Evolutionary conservation across 2,113 vertebrate genomes (phyloP).

Genomic region (Marcusenius ussheri): DNA sequence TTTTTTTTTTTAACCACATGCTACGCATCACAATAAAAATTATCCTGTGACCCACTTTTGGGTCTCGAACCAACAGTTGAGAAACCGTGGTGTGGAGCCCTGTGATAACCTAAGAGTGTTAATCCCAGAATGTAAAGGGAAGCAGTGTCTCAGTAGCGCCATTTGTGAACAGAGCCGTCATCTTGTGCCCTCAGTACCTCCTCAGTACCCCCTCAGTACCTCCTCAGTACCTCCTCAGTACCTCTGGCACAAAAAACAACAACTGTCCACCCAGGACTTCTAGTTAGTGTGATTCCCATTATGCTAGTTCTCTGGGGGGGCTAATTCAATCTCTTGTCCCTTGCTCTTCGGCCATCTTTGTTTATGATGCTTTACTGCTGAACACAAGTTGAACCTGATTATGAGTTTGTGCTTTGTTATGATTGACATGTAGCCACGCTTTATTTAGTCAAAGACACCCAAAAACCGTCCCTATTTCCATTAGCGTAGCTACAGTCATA

Average conservation of each 20-base stretch:
- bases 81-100: neutral
- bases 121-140: neutral
- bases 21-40: neutral
- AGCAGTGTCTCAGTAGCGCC: neutral
- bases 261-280: neutral
- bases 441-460: neutral
- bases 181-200: neutral
- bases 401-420: neutral
- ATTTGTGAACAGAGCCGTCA: neutral
- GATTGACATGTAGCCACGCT: neutral
- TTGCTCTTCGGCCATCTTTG: neutral
- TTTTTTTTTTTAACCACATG: neutral
- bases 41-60: neutral
- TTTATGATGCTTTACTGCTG: neutral
- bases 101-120: neutral
- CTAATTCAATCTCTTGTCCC: neutral
- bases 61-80: neutral
- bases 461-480: neutral
- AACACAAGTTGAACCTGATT: neutral
- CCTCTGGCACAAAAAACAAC: neutral
- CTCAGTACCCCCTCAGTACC: neutral
- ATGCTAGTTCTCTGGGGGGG: neutral
- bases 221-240: neutral
- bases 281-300: neutral
- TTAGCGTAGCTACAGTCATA: neutral